Conservation (phyloP, 2,113 vertebrate species). For the Genyomyrus donnyi region DNA sequence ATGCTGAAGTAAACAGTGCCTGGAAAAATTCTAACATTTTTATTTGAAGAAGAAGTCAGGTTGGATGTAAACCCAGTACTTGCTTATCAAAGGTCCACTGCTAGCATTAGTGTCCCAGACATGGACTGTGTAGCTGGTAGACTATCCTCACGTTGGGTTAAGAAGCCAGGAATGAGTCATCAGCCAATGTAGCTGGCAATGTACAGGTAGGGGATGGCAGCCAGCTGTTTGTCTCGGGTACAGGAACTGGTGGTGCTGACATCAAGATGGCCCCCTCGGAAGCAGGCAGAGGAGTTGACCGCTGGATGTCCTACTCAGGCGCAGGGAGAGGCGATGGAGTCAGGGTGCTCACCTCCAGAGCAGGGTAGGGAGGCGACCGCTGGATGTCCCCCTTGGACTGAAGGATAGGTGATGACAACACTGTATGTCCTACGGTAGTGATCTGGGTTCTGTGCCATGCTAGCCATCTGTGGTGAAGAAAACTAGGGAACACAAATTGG, state of each 20-base stretch:
- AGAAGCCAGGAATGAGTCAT: background rate
- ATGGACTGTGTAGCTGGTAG: background rate
- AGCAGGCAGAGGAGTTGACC: background rate
- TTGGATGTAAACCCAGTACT: background rate
- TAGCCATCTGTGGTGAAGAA: conserved; percentile 5
- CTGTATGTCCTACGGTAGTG: background rate
- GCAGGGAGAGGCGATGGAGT: background rate
- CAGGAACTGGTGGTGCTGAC: background rate
- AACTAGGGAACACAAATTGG: background rate
- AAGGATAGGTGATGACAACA: background rate
- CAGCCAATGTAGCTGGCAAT: background rate
- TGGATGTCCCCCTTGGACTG: background rate
- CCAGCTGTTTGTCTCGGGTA: background rate
- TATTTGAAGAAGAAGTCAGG: background rate
- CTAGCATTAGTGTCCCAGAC: background rate
- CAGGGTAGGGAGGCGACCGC: background rate
- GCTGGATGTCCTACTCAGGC: background rate
- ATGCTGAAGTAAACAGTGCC: background rate
- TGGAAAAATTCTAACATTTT: background rate
- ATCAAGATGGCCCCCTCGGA: background rate
- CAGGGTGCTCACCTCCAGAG: background rate
- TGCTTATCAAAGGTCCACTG: background rate
- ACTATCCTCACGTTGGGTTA: background rate
- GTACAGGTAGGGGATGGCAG: background rate
- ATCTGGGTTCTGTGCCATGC: background rate